Base-by-base conservation (phyloP, 2,888 invertebrate genomes). In the Carpatolechia fugitivella region DNA sequence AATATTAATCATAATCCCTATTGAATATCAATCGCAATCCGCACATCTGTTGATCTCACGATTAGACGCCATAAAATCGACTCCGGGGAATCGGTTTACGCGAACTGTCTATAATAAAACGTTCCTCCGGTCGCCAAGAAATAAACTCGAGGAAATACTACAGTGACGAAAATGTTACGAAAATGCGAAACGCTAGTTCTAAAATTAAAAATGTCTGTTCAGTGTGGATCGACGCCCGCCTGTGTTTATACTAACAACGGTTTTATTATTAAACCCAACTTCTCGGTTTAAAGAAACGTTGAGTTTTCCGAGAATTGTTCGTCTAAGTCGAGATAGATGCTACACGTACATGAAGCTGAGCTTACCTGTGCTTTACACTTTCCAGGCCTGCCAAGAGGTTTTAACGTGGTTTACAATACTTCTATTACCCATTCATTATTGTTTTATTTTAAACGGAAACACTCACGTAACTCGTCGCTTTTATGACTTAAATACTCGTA, bases 141-240 rank as follows among this genome's bases (percentile, higher is more conserved):
- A 52, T 52, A 52, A 59, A 52, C 18, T 6, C 29, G 41, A 54
- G 57, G 57, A 56, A 57, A 59, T 58, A 57, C 56, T 55, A 47
- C 54, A 61, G 60, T 59, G 60, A 63, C 59, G 60, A 61, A 59
- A 62, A 59, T 56, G 57, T 62, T 62, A 64, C 59, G 59, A 55
- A 54, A 52, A 56, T 56, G 52, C 36, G 56, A 55, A 59, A 56
- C 56, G 58, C 57, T 60, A 57, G 47, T 54, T 59, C 61, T 62
- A 64, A 61, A 63, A 60, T 60, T 59, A 63, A 58, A 50, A 58
- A 55, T 54, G 55, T 57, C 57, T 61, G 61, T 51, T 59, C 54
- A 51, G 31, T 59, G 54, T 58, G 41, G 47, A 47, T 53, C 56
- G 55, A 52, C 61, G 53, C 49, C 36, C 44, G 52, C 24, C 48